These are phyloP conservation scores for Dryobotodes eremita DNA, from an alignment of 2,888 invertebrate genomes.

Conservation along the genomic window DNA sequence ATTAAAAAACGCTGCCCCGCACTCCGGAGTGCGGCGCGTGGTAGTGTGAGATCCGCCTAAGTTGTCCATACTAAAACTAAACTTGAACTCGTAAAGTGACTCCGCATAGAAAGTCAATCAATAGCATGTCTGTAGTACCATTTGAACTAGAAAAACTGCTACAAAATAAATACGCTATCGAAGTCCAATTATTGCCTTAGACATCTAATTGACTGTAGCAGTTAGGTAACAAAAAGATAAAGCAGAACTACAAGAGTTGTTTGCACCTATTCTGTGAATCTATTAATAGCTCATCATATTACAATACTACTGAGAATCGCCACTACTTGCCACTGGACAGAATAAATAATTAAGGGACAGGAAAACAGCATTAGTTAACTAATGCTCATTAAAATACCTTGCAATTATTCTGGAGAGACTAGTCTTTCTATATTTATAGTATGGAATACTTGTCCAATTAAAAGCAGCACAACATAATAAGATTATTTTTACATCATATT, in stretches of 20 bases:
- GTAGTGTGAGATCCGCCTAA: no score
- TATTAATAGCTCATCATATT: constrained; percentile 7
- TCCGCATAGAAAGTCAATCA: background rate
- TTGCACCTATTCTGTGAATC: constrained; percentile 20
- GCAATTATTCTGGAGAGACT: background rate
- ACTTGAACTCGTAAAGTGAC: background rate
- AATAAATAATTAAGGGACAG: constrained; percentile 22
- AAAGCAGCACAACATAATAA: background rate
- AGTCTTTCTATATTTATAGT: background rate
- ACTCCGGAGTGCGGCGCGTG: no score
- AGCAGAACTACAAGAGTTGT: constrained; percentile 17
- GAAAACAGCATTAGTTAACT: constrained; percentile 14
- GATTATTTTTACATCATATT: background rate
- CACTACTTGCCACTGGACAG: constrained; percentile 5
- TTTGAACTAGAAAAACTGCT: background rate
- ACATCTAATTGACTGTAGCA: background rate
- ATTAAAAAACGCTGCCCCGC: no score
- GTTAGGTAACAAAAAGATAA: constrained; percentile 11
- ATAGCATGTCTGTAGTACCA: background rate
- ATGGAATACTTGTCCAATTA: no score
- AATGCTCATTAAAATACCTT: constrained; percentile 39
- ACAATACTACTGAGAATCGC: constrained; percentile 35
- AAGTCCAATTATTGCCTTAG: background rate
- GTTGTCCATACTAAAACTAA: background rate
- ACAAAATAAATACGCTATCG: background rate